Percentiles rank a stretch among this genome's conserved stretches.
Conservation (phyloP, 2,113 vertebrate genomes). For the Grallaria varia region DNA sequence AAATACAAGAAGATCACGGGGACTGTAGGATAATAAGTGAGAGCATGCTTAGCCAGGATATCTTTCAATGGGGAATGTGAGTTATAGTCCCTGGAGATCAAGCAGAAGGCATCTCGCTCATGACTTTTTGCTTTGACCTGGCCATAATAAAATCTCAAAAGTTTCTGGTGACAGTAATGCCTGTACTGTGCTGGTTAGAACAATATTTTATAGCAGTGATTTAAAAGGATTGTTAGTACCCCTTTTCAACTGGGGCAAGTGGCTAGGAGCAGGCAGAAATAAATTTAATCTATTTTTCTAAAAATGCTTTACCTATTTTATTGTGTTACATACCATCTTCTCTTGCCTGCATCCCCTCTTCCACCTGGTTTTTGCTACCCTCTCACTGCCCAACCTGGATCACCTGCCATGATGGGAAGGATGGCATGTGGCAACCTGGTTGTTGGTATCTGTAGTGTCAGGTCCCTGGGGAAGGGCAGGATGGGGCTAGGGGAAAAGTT, state of each 20-base stretch:
- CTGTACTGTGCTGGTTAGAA: not conserved
- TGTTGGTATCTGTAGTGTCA: not conserved
- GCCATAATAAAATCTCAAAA: conserved; percentile 18
- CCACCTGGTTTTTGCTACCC: not conserved
- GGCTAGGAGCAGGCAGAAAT: conserved; percentile 19
- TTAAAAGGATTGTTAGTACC: conserved; percentile 26
- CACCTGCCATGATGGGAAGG: accelerated
- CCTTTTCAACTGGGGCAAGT: conserved; percentile 7
- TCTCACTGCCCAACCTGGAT: not conserved
- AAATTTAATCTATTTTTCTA: conserved; percentile 14
- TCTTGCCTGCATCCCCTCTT: not conserved
- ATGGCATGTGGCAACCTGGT: accelerated
- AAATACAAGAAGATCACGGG: not conserved
- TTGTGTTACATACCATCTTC: not conserved
- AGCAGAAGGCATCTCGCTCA: conserved; percentile 33
- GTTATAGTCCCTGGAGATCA: conserved; percentile 11
- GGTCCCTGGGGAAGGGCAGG: not conserved
- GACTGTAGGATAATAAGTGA: not conserved
- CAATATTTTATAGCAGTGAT: not conserved
- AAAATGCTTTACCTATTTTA: not conserved
- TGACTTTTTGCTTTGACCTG: conserved; percentile 45
- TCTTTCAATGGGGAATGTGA: not conserved
- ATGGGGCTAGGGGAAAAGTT: not conserved
- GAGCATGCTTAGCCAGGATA: not conserved
- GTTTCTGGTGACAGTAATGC: conserved; percentile 7